Percentiles rank a stretch among this genome's conserved stretches.
These are phyloP conservation scores for Ophion ventricosus DNA, from an alignment of 2,888 invertebrate genomes.

Conservation along the genomic window DNA sequence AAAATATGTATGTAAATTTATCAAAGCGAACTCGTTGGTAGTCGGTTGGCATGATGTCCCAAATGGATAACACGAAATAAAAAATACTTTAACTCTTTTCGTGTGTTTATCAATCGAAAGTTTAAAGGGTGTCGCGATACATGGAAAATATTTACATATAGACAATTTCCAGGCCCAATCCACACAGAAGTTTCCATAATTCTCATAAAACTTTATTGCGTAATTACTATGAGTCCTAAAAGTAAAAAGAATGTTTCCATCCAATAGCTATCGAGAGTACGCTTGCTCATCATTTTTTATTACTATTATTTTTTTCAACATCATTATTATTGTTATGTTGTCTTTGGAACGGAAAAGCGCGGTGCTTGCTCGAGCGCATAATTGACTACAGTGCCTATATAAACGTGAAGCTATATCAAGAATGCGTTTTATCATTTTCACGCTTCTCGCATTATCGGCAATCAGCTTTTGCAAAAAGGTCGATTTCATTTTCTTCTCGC, in stretches of 20 bases:
- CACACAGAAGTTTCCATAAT: neutral
- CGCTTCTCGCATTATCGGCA: slow-evolving; percentile 53
- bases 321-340: slow-evolving; percentile 17
- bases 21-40: neutral
- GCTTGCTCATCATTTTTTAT: neutral
- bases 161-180: neutral
- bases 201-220: neutral
- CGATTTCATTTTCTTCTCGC: slow-evolving; percentile 16
- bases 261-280: neutral
- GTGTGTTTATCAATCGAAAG: too few species aligned
- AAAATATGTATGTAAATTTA: slow-evolving; percentile 13
- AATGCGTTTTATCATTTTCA: slow-evolving; percentile 59
- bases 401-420: slow-evolving; percentile 38
- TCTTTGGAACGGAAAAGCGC: slow-evolving; percentile 28
- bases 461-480: slow-evolving; percentile 29
- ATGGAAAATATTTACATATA: neutral
- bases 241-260: neutral
- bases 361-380: slow-evolving; percentile 57
- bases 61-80: too few species aligned
- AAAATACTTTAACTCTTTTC: too few species aligned
- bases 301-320: slow-evolving; percentile 30
- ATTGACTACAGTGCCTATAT: slow-evolving; percentile 57
- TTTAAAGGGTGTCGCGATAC: too few species aligned
- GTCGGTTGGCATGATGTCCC: neutral
- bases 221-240: neutral